phyloP scores from a whole-genome alignment of 1,140 invertebrate species.

The Sinella curviseta region DNA sequence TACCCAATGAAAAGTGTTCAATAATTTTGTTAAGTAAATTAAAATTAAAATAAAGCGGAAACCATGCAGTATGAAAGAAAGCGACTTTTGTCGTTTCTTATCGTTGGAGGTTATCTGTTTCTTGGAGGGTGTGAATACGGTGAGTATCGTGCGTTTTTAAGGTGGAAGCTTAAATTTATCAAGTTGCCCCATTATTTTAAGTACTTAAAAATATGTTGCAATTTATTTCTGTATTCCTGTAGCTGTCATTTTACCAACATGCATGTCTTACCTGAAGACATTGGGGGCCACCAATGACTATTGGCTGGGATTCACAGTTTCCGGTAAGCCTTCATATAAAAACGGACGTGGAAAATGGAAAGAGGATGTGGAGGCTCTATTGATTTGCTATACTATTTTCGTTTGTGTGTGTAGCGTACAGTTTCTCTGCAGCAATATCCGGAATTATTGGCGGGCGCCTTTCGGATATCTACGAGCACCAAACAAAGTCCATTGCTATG shows the following conservation, averaged over 20 bases:
- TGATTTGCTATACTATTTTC: not conserved
- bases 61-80: constrained; percentile 14
- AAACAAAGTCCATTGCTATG: constrained; percentile 47
- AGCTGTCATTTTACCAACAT: constrained; percentile 50
- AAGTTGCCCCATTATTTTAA: not conserved
- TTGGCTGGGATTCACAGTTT: constrained; percentile 48
- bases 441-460: constrained; percentile 49
- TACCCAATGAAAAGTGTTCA: too few relatives aligned
- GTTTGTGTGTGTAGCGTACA: constrained; percentile 39
- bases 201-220: not conserved
- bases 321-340: too few relatives aligned
- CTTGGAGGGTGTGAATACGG: constrained; percentile 47
- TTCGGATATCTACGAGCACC: constrained; percentile 46
- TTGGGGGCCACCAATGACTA: constrained; percentile 47
- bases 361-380: not conserved
- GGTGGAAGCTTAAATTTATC: not conserved
- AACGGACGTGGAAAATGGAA: not conserved
- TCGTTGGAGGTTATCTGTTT: constrained; percentile 42
- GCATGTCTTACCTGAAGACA: constrained; percentile 44
- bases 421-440: constrained; percentile 45
- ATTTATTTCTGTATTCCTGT: constrained; percentile 1
- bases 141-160: not conserved
- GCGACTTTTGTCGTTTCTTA: constrained; percentile 35
- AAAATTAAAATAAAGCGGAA: not conserved
- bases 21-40: too few relatives aligned